Base-by-base conservation (phyloP, 2,888 invertebrate genomes). In the Hirtodrosophila cameraria region DNA sequence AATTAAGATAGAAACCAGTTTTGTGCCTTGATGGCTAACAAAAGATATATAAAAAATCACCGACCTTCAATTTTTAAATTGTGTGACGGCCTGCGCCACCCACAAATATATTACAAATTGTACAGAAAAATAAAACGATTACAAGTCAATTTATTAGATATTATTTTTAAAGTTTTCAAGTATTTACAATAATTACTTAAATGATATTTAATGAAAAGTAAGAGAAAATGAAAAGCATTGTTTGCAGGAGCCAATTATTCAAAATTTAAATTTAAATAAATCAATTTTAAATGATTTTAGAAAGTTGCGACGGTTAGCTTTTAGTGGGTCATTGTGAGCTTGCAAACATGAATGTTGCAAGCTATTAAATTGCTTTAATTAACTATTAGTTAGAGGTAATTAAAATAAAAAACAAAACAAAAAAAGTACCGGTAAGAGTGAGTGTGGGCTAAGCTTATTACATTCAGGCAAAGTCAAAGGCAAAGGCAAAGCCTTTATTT, bases 1-100 rank as follows among this genome's bases (percentile, higher is more conserved):
- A 46, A 64, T 50, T 71, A 50, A 64, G 15, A 18, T 27, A 3
- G n/a, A 65, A 67, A 67, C 65, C 7, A 41, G 66, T 67, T 67
- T 64, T 46, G 23, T 5, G 6, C 12, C 25, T 38, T 42, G 8
- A 15, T 27, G 41, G 27, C 27, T 25, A 9, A 9, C 38, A 49
- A 25, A 8, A 68, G 18, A 15, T 23, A 43, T n/a, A 12, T 9
- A 45, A 35, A 8, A 27, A 28, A 45, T 27, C 11, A 20, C 28
- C 18, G 31, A 45, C 55, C 72, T 65, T 55, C 30, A 33, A 11
- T 36, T 36, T 23, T 35, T 23, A 23, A 43, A 36, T 55, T 49
- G n/a, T 64, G 15, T 64, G 35, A 64, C 27, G 16, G 7, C 23
- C 23, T 31, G 9, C 39, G 27, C 71, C 55, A 55, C 66, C 66